Evolutionary conservation across 2,888 invertebrate genomes (phyloP).

Genomic region (Stegophylla sp.): DNA sequence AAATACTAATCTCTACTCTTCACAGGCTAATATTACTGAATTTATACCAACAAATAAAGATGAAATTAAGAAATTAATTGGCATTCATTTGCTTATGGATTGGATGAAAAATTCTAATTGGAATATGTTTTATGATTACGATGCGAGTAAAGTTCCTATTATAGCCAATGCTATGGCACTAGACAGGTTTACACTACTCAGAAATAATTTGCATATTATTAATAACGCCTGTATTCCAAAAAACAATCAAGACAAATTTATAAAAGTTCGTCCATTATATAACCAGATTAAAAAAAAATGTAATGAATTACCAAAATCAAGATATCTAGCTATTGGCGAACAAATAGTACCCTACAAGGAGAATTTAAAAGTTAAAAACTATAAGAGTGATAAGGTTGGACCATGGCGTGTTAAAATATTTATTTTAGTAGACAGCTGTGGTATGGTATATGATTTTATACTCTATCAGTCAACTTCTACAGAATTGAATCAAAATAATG

Average conservation of each 20-base stretch:
- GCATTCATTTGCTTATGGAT: constrained; percentile 62
- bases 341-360: constrained; percentile 63
- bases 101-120: constrained; percentile 61
- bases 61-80: constrained; percentile 61
- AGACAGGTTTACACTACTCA: constrained; percentile 61
- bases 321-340: constrained; percentile 62
- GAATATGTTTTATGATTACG: constrained; percentile 61
- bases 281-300: constrained; percentile 60
- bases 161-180: constrained; percentile 60
- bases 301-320: constrained; percentile 59
- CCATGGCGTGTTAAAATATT: not conserved
- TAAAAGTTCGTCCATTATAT: constrained; percentile 62
- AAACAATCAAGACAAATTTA: constrained; percentile 60
- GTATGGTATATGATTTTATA: not conserved
- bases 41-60: constrained; percentile 15
- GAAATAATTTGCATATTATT: constrained; percentile 62
- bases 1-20: constrained; percentile 45
- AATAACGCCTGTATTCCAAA: constrained; percentile 5
- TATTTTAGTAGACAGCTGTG: not conserved
- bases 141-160: constrained; percentile 59
- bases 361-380: constrained; percentile 44
- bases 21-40: constrained; percentile 4
- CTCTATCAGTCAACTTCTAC: not conserved
- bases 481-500: not conserved
- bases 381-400: not conserved